Evolutionary conservation across 2,888 invertebrate genomes (phyloP), one percentile per base, ranked within the genome.

Genomic region (Caenorhabditis wallacei): DNA sequence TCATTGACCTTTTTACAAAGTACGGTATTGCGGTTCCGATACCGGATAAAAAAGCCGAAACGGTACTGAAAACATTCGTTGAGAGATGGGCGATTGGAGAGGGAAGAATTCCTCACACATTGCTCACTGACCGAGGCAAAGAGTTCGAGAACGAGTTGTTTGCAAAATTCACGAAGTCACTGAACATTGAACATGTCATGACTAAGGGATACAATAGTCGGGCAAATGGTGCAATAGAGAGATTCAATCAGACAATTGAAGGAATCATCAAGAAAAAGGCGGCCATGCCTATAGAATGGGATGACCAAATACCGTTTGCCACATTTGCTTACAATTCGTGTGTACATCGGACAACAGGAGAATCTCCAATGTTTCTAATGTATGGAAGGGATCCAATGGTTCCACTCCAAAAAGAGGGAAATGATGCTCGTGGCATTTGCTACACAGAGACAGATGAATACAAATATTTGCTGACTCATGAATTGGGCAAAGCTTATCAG

Each of bases 301-400:
- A 84, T 46, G 43, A 76, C 35, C 43, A 48, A 26, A 24, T 87
- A n/a, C 80, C 80, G 16, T 80, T 51, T 24, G 78, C 63, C 1
- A 53, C 83, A 18, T 87, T 64, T 22, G 83, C 87, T 5, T 87
- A 87, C 40, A 87, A 87, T 43, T 37, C 22, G 16, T 24, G 61
- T 10, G 37, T 40, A 7, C 86, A 87, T 37, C 24, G 37, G 11
- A 13, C 76, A 2, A 85, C 83, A 18, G 83, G 80, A 2, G 82
- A 83, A 30, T 43, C 63, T 13, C 85, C 85, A 2, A 24, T 57
- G 35, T 82, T 71, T 54, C 30, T 84, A 18, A 35, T 80, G 57
- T 63, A 79, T 40, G 82, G 80, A 1, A 68, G 78, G 35, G 84
- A 84, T 37, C 37, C 79, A 10, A 10, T 37, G 4, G 35, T 56